These are phyloP conservation scores for Nasonia longicornis DNA, from an alignment of 1,140 invertebrate species.

Conservation along the genomic window DNA sequence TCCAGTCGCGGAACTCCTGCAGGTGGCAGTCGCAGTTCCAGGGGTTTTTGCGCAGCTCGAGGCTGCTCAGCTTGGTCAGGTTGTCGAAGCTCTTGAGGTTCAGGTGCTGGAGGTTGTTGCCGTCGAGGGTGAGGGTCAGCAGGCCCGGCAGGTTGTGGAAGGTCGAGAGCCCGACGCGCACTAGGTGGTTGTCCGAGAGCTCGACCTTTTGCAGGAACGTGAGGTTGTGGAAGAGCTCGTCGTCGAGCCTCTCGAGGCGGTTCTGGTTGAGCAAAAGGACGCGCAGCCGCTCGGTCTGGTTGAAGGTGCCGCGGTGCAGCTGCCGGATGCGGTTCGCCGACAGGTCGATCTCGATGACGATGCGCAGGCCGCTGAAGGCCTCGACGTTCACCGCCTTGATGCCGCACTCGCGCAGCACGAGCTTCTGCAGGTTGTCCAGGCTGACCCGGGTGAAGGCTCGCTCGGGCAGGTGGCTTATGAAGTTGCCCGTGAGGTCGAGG, in stretches of 20 bases:
- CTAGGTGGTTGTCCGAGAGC: conserved; percentile 80
- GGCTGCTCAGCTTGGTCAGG: conserved; percentile 76
- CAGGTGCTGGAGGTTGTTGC: conserved; percentile 78
- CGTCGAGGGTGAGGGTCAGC: conserved; percentile 76
- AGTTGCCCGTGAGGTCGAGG: conserved; percentile 81
- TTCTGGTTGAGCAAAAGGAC: conserved; percentile 81
- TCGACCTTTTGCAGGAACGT: conserved; percentile 81
- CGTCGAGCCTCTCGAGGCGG: conserved; percentile 77
- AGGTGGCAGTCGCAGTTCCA: conserved; percentile 92
- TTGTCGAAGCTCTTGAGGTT: conserved; percentile 72
- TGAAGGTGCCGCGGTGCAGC: conserved; percentile 80
- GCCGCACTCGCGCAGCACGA: conserved; percentile 79
- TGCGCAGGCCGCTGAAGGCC: conserved; percentile 80
- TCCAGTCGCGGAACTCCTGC: conserved; percentile 82
- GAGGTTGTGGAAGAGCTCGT: conserved; percentile 81
- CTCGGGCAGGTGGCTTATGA: conserved; percentile 74
- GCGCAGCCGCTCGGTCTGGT: conserved; percentile 76
- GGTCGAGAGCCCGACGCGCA: conserved; percentile 76
- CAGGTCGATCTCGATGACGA: conserved; percentile 88
- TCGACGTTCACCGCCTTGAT: conserved; percentile 77
- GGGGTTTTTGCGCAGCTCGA: conserved; percentile 84
- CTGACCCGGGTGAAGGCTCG: conserved; percentile 79
- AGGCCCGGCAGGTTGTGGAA: conserved; percentile 80
- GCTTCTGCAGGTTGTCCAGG: conserved; percentile 84
- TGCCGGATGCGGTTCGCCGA: conserved; percentile 80